Conservation (phyloP, 2,113 vertebrate genomes). For the Toxostoma redivivum region DNA sequence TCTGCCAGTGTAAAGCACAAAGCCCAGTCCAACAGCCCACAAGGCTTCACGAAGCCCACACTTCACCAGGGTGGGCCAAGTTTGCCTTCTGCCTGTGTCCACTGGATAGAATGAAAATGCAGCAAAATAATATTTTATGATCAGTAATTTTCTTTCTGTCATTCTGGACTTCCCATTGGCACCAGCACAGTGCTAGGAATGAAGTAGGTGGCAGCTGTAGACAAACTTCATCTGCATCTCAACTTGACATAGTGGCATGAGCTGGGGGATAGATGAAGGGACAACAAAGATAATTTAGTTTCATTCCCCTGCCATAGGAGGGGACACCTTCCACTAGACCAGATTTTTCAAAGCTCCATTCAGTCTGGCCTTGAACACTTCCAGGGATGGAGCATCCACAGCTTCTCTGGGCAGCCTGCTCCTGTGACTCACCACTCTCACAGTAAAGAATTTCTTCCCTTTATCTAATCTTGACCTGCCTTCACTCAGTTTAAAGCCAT, state of each 20-base stretch:
- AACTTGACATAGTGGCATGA: not conserved
- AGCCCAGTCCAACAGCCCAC: not conserved
- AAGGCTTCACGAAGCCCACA: not conserved
- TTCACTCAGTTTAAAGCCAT: not conserved
- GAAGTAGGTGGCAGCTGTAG: not conserved
- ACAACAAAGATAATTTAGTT: not conserved
- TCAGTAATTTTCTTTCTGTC: not conserved
- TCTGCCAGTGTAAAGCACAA: not conserved
- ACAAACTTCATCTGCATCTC: not conserved
- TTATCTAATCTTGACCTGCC: not conserved
- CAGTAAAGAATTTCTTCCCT: not conserved
- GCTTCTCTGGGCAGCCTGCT: not conserved
- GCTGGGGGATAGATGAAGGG: not conserved
- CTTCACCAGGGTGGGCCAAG: not conserved
- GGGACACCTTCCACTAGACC: not conserved
- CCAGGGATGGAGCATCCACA: not conserved
- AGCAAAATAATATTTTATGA: not conserved
- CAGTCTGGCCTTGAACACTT: not conserved
- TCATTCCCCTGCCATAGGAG: fast-evolving
- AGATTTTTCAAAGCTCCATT: not conserved
- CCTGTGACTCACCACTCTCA: not conserved
- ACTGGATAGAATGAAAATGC: not conserved
- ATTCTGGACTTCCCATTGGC: not conserved
- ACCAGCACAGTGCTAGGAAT: not conserved
- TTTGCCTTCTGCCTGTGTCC: not conserved